Conservation (phyloP, 1,140 invertebrate species). For the Papilio xuthus region DNA sequence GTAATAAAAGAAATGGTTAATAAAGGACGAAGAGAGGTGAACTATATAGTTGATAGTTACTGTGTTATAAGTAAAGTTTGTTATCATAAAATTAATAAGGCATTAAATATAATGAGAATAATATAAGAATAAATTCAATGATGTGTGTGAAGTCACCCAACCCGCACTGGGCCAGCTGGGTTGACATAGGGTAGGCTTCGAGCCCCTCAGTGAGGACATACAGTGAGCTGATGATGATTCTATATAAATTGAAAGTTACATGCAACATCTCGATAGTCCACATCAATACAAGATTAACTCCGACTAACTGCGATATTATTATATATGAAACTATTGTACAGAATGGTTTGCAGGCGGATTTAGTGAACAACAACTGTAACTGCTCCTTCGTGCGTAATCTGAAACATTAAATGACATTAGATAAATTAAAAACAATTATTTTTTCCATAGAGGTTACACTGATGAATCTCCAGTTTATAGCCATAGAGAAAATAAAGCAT, state of each 20-base stretch:
- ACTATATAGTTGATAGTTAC: too few relatives aligned
- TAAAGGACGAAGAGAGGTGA: too few relatives aligned
- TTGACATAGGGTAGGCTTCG: too few relatives aligned
- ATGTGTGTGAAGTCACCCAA: too few relatives aligned
- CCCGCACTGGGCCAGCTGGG: too few relatives aligned
- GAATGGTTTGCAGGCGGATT: constrained; percentile 52
- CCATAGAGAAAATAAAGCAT: not conserved
- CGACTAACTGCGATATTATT: constrained; percentile 48
- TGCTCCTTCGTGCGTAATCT: constrained; percentile 50
- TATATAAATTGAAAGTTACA: constrained; percentile 42
- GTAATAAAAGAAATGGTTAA: not conserved
- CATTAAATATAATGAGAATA: too few relatives aligned
- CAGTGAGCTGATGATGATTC: too few relatives aligned
- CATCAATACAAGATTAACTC: constrained; percentile 48
- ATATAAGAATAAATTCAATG: too few relatives aligned
- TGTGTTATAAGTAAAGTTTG: too few relatives aligned
- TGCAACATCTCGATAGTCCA: constrained; percentile 58
- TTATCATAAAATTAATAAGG: too few relatives aligned
- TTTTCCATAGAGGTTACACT: not conserved
- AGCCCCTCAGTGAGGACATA: too few relatives aligned
- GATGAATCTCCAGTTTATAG: not conserved
- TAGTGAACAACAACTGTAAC: constrained; percentile 42
- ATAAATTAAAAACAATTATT: not conserved
- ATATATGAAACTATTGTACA: constrained; percentile 48
- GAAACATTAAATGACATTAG: constrained; percentile 37